phyloP scores from a whole-genome alignment of 2,797 vertebrate genomes.

The Melanotaenia boesemani region DNA sequence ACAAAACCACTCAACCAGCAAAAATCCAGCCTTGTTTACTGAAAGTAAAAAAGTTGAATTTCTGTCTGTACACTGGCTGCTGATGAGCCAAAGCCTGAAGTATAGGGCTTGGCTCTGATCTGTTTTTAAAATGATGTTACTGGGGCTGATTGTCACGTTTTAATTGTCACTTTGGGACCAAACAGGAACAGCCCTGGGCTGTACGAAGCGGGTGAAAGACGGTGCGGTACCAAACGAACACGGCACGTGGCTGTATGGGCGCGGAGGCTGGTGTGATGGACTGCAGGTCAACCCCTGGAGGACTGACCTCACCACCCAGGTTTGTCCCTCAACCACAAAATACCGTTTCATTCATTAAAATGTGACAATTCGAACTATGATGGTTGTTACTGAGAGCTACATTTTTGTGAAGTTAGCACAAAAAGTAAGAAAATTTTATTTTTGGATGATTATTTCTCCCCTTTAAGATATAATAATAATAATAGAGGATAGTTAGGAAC shows the following conservation, averaged over 20 bases:
- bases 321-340: slow-evolving; percentile 17
- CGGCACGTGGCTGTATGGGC: slow-evolving; percentile 87
- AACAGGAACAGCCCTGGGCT: slow-evolving; percentile 81
- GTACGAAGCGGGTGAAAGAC: slow-evolving; percentile 72
- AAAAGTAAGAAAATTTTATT: no score
- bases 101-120: neutral
- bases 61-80: neutral
- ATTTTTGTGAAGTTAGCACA: neutral
- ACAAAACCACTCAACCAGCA: no score
- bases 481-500: no score
- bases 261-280: slow-evolving; percentile 87
- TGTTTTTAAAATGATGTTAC: neutral
- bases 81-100: neutral
- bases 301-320: slow-evolving; percentile 82
- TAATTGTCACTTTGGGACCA: neutral
- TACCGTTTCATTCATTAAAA: neutral
- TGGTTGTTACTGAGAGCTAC: neutral
- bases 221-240: slow-evolving; percentile 85
- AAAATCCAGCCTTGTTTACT: no score
- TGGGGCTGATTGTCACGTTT: neutral
- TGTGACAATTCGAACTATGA: neutral
- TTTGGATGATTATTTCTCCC: no score
- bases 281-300: slow-evolving; percentile 86
- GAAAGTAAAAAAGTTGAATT: no score
- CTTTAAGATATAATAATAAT: no score